These are phyloP conservation scores for Scaptomyza montana DNA, from an alignment of 1,140 invertebrate genomes.

Conservation along the genomic window DNA sequence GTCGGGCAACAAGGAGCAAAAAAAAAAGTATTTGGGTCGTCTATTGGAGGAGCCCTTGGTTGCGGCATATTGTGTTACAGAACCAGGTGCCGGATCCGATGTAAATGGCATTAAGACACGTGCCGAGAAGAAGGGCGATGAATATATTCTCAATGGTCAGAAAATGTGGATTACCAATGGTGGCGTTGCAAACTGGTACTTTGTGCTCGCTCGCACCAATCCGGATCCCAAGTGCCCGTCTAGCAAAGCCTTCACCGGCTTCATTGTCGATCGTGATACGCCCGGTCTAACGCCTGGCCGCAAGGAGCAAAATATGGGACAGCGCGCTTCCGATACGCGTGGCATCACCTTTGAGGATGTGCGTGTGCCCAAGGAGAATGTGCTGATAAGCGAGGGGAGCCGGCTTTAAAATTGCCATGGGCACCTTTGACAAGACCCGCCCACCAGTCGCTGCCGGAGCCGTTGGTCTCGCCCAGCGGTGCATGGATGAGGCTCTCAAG, in stretches of 20 bases:
- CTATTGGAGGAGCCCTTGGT: slow-evolving; percentile 92
- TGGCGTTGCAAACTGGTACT: slow-evolving; percentile 98
- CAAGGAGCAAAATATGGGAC: slow-evolving; percentile 97
- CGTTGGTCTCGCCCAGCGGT: slow-evolving; percentile 94
- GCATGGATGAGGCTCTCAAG: slow-evolving; percentile 96
- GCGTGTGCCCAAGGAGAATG: slow-evolving; percentile 96
- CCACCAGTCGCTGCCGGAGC: slow-evolving; percentile 95
- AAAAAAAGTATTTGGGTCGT: slow-evolving; percentile 95
- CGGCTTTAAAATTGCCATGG: slow-evolving; percentile 99
- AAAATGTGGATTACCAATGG: slow-evolving; percentile 99
- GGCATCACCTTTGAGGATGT: slow-evolving; percentile 99
- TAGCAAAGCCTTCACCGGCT: slow-evolving; percentile 97
- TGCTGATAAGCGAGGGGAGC: slow-evolving; percentile 93
- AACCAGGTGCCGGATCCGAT: slow-evolving; percentile 96
- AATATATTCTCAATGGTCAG: slow-evolving; percentile 97
- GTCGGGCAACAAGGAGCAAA: slow-evolving; percentile 92
- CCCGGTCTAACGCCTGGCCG: slow-evolving; percentile 94
- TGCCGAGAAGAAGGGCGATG: slow-evolving; percentile 97
- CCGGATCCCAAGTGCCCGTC: slow-evolving; percentile 96
- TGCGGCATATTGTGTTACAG: slow-evolving; percentile 97
- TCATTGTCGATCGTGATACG: slow-evolving; percentile 96
- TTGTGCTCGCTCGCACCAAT: slow-evolving; percentile 96
- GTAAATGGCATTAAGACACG: slow-evolving; percentile 95
- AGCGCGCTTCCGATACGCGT: slow-evolving; percentile 97
- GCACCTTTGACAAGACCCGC: slow-evolving; percentile 96